Evolutionary conservation across 2,888 invertebrate species (phyloP).

Genomic region (Cephus rjabovi): DNA sequence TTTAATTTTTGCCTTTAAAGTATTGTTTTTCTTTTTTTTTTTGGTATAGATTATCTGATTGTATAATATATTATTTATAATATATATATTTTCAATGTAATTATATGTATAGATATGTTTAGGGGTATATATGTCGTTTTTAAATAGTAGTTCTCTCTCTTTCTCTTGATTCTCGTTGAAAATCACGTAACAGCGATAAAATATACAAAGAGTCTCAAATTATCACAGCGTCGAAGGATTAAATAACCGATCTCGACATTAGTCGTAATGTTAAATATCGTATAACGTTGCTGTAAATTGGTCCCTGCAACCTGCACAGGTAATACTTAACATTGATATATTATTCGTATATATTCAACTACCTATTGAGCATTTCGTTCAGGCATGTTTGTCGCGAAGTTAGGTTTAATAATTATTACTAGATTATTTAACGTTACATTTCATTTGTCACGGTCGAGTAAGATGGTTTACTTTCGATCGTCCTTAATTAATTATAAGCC

Average conservation of each 20-base stretch:
- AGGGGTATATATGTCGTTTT: neutral
- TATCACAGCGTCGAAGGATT: slow-evolving; percentile 21
- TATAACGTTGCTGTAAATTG: slow-evolving; percentile 13
- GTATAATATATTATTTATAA: neutral
- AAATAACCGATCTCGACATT: neutral
- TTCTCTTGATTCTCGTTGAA: slow-evolving; percentile 3
- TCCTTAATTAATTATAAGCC: neutral
- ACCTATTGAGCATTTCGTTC: slow-evolving; percentile 38
- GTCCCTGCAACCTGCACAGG: slow-evolving; percentile 25
- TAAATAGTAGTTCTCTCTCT: slow-evolving; percentile 11
- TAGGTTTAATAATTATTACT: neutral
- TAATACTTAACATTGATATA: slow-evolving; percentile 11
- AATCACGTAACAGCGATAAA: slow-evolving; percentile 16
- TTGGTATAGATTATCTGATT: neutral
- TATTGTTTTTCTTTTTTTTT: neutral
- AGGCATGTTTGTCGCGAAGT: slow-evolving; percentile 23
- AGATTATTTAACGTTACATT: neutral
- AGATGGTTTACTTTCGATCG: neutral
- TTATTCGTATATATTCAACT: slow-evolving; percentile 15
- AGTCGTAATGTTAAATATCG: neutral
- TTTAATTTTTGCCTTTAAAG: neutral
- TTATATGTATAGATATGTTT: neutral
- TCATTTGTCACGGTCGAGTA: neutral
- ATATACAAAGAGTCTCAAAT: slow-evolving; percentile 11
- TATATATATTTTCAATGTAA: neutral